phyloP scores from a whole-genome alignment of 2,888 invertebrate genomes.

The Nomada ferruginata region DNA sequence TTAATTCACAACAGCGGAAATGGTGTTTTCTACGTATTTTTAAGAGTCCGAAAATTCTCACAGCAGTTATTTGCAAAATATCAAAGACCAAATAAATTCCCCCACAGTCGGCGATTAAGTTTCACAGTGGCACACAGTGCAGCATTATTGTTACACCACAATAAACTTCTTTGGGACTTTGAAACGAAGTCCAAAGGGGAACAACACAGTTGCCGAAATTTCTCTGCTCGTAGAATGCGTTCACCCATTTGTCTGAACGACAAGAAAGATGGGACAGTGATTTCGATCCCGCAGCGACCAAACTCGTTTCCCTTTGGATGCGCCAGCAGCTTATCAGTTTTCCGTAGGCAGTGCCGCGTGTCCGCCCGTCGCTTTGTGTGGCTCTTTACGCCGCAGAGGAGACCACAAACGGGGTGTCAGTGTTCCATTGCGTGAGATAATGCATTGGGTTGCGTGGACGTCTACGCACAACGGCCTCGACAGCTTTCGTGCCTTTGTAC shows the following conservation, averaged over 20 bases:
- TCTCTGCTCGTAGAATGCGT: not conserved
- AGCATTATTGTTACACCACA: not conserved
- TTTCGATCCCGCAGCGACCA: conserved; percentile 40
- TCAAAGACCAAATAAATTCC: no score
- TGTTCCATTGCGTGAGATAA: conserved; percentile 77
- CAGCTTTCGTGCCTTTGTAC: conserved; percentile 70
- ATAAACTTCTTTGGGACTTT: not conserved
- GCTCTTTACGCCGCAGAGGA: conserved; percentile 70
- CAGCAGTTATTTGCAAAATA: no score
- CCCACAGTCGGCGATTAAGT: no score
- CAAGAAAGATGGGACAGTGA: conserved; percentile 14
- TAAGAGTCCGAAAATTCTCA: no score
- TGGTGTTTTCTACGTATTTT: no score
- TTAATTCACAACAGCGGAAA: no score
- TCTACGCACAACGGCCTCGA: conserved; percentile 72
- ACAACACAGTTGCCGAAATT: conserved; percentile 5
- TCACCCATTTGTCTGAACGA: conserved; percentile 31
- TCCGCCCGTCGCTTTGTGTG: conserved; percentile 68
- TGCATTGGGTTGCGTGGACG: conserved; percentile 70
- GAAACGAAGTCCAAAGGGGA: not conserved
- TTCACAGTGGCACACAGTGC: not conserved
- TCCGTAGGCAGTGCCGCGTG: conserved; percentile 56
- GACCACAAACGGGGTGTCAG: conserved; percentile 76
- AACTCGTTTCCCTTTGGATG: conserved; percentile 51
- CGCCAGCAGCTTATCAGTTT: conserved; percentile 66